phyloP scores from a whole-genome alignment of 2,888 invertebrate species.

The Heteromurus nitidus region DNA sequence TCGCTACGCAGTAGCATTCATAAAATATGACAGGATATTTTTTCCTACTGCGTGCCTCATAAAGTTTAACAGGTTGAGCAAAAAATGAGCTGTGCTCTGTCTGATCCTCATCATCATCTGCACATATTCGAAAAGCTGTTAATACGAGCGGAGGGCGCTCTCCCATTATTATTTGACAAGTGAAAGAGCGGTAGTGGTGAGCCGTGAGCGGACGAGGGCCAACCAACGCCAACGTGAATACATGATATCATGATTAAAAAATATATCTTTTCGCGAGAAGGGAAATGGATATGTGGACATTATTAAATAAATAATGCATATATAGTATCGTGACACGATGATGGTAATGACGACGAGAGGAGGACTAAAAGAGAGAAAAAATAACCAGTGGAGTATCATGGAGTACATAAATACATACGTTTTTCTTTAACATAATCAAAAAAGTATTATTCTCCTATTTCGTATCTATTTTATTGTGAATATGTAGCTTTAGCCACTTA shows the following conservation, averaged over 20 bases:
- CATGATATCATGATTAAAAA: not conserved
- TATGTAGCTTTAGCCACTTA: constrained; percentile 38
- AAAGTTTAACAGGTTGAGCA: too few species aligned
- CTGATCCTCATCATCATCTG: too few species aligned
- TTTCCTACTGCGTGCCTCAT: too few species aligned
- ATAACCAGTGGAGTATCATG: constrained; percentile 24
- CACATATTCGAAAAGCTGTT: constrained; percentile 1
- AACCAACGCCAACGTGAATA: not conserved
- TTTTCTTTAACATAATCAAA: constrained; percentile 17
- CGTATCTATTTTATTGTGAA: too few species aligned
- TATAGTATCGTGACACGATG: constrained; percentile 42
- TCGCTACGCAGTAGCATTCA: constrained; percentile 1
- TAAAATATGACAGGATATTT: too few species aligned
- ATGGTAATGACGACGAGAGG: constrained; percentile 31
- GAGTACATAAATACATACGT: too few species aligned
- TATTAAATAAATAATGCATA: constrained; percentile 38
- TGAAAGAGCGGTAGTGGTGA: not conserved
- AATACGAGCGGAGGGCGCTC: constrained; percentile 18
- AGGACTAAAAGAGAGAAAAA: constrained; percentile 8
- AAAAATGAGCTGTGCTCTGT: too few species aligned
- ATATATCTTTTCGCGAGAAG: not conserved
- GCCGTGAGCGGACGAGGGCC: too few species aligned
- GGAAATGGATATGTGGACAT: not conserved
- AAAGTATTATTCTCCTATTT: not conserved
- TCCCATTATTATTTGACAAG: constrained; percentile 28